These are phyloP conservation scores for Eupithecia subumbrata DNA, from an alignment of 2,888 invertebrate genomes.

Conservation along the genomic window DNA sequence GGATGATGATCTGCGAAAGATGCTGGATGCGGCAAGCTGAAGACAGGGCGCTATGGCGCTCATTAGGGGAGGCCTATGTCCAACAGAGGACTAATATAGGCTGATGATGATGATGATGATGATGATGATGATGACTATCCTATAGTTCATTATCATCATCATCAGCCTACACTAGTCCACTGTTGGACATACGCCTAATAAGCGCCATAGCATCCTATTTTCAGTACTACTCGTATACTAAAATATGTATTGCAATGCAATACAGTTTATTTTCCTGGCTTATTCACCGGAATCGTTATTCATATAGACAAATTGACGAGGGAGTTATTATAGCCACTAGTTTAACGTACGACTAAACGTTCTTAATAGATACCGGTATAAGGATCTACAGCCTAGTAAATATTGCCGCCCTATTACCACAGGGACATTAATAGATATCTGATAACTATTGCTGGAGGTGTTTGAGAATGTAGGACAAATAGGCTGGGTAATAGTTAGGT, in stretches of 20 bases:
- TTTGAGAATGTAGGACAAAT: constrained; percentile 5
- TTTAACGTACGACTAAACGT: constrained; percentile 1
- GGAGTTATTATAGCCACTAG: not conserved
- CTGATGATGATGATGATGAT: no score
- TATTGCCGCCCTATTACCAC: constrained; percentile 5
- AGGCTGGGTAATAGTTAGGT: not conserved
- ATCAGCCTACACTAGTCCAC: no score
- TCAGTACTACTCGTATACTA: no score
- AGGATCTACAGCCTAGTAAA: constrained; percentile 10
- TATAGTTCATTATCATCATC: no score
- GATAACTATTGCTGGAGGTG: not conserved
- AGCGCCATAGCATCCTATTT: no score
- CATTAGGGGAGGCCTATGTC: no score
- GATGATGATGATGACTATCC: no score
- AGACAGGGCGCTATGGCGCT: no score
- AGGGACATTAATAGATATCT: not conserved
- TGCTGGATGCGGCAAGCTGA: no score
- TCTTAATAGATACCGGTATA: constrained; percentile 6
- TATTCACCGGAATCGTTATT: not conserved
- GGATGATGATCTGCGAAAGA: no score
- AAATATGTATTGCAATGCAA: not conserved
- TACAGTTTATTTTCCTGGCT: not conserved
- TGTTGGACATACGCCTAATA: no score
- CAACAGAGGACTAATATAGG: no score
- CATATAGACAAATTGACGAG: constrained; percentile 19